Percentiles rank a stretch among this genome's conserved stretches.
phyloP scores from a whole-genome alignment of 2,888 invertebrate genomes.

The Pammene aurita region DNA sequence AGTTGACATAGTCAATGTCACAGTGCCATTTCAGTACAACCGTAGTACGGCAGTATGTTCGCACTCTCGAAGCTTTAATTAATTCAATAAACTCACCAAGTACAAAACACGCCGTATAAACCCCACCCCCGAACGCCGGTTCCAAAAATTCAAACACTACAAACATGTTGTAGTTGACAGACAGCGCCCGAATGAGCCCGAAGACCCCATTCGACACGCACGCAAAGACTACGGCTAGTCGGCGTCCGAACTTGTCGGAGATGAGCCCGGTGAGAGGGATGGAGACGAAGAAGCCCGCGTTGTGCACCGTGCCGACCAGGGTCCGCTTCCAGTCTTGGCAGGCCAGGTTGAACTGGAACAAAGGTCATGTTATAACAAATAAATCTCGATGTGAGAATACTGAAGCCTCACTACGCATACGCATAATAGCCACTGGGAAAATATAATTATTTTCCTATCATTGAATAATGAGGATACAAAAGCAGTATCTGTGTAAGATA shows the following conservation, averaged over 20 bases:
- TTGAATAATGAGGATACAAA: too few species aligned
- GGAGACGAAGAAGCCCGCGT: conserved; percentile 88
- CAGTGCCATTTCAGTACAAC: too few species aligned
- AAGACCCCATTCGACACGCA: conserved; percentile 81
- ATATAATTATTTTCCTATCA: too few species aligned
- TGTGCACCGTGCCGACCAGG: conserved; percentile 89
- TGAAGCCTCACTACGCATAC: too few species aligned
- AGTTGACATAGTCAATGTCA: too few species aligned
- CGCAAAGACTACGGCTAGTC: conserved; percentile 83
- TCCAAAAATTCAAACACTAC: conserved; percentile 84
- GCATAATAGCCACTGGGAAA: too few species aligned
- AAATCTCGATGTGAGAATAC: too few species aligned
- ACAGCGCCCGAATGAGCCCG: conserved; percentile 83
- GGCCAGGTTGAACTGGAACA: conserved; percentile 85
- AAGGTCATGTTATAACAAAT: conserved; percentile 11
- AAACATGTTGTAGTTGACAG: conserved; percentile 84
- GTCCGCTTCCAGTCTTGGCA: conserved; percentile 90
- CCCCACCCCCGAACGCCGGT: conserved; percentile 82
- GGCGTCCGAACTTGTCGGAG: conserved; percentile 87
- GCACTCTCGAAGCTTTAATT: too few species aligned
- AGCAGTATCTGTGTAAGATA: too few species aligned
- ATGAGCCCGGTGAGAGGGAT: conserved; percentile 87
- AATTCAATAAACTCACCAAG: conserved; percentile 74
- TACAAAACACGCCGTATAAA: conserved; percentile 84
- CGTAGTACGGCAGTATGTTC: too few species aligned